Evolutionary conservation across 2,797 vertebrate species (phyloP), one percentile per base, ranked within the genome.

Genomic region (Chanos chanos): DNA sequence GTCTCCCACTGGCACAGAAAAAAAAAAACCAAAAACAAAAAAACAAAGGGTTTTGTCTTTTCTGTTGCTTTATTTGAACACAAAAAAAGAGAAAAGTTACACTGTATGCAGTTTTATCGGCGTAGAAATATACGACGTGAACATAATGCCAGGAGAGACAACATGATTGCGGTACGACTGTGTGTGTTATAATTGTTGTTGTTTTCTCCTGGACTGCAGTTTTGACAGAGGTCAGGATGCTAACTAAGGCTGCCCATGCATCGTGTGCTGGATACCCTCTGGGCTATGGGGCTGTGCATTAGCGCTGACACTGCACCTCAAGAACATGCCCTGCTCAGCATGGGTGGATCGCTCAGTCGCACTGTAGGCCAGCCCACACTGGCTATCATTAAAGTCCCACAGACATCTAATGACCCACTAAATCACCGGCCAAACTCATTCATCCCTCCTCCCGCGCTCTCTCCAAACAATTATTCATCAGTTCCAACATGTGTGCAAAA

Each of bases 401-500:
- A 3, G 40, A 40, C 40, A 43, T 40, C 43, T 43, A 22, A 43
- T 43, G 40, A 43, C 40, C 40, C 40, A 43, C 40, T 43, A 43
- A 43, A 40, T 43, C 40, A 43, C 40, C 4, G 18, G 40, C 43
- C 19, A 43, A 40, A 43, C 40, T 21, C 19, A 22, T 40, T 21
- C 40, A 43, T 10, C 19, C 2, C 18, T 15, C 39, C 36, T 39
- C 15, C 39, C 36, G 19, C 40, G 19, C 40, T 22, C 22, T 43
- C 43, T 5, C 22, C 43, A 43, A 43, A 43, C 40, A 43, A 19
- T 21, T 22, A 22, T 22, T 43, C 43, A 43, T 43, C 40, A 43
- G 18, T 19, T 10, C 40, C 10, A 18, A 18, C 43, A 40, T 43
- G 19, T 43, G 10, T 43, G 41, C 9, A 12, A 19, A 40, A 22